These are phyloP conservation scores for Recurvirostra avosetta DNA, from an alignment of 2,113 vertebrate genomes.

Conservation along the genomic window DNA sequence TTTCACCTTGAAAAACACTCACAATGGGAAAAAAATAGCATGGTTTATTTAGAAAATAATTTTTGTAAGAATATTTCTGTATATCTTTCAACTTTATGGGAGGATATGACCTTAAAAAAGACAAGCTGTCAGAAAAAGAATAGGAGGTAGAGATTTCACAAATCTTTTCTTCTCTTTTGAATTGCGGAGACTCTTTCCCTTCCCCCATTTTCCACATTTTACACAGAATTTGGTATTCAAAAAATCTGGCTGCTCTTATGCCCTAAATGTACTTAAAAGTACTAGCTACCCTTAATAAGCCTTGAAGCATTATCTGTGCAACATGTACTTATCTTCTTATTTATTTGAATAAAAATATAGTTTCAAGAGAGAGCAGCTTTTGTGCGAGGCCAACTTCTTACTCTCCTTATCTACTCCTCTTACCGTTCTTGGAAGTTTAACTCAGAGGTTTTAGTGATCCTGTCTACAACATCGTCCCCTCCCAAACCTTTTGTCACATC, in stretches of 20 bases:
- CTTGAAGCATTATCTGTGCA: background rate
- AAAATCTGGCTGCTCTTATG: background rate
- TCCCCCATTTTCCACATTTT: background rate
- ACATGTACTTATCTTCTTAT: background rate
- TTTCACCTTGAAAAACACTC: slow-evolving; percentile 21
- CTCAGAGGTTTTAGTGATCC: background rate
- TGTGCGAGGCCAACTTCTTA: background rate
- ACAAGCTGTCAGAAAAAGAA: background rate
- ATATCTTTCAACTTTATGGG: background rate
- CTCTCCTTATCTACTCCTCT: background rate
- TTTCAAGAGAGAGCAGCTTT: background rate
- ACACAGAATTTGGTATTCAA: background rate
- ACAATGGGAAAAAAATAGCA: background rate
- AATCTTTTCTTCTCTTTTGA: background rate
- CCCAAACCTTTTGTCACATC: rapidly evolving
- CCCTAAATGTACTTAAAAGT: background rate
- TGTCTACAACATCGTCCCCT: background rate
- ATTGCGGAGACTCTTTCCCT: background rate
- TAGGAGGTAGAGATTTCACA: background rate
- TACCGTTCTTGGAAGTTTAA: background rate
- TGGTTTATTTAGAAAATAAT: background rate
- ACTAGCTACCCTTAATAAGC: background rate
- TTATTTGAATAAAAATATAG: background rate
- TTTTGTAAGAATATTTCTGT: background rate
- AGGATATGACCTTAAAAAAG: background rate